These are phyloP conservation scores for Zelleria hepariella DNA, from an alignment of 2,888 invertebrate species.

Conservation along the genomic window DNA sequence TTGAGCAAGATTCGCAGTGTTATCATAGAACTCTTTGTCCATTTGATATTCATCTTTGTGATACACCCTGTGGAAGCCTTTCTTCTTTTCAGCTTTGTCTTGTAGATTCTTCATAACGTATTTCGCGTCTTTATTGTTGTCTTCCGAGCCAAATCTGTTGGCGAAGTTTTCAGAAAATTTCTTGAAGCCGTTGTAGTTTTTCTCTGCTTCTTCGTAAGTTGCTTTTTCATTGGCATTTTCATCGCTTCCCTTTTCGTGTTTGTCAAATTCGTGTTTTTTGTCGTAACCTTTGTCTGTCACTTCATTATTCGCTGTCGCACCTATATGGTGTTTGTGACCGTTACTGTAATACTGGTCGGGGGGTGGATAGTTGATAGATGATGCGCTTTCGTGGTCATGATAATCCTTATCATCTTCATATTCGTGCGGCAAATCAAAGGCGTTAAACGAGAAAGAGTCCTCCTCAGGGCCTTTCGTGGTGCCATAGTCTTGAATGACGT, in stretches of 20 bases:
- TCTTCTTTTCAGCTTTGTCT: constrained; percentile 44
- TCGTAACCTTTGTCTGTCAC: constrained; percentile 13
- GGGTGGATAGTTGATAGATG: not conserved
- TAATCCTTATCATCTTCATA: constrained; percentile 15
- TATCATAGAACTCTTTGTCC: constrained; percentile 54
- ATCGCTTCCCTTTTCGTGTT: constrained; percentile 24
- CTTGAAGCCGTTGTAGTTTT: constrained; percentile 36
- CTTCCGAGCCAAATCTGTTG: constrained; percentile 46
- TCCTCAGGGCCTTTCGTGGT: constrained; percentile 31
- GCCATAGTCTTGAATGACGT: constrained; percentile 44
- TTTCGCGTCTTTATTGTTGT: constrained; percentile 33
- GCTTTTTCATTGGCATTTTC: constrained; percentile 24
- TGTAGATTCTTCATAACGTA: constrained; percentile 30
- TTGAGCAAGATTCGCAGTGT: constrained; percentile 34
- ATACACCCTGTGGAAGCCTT: constrained; percentile 52
- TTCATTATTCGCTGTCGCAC: not conserved
- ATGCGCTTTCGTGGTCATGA: not conserved
- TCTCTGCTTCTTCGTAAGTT: constrained; percentile 22
- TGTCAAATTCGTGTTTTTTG: constrained; percentile 25
- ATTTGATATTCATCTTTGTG: constrained; percentile 59
- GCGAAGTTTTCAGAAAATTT: constrained; percentile 45
- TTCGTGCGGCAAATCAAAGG: constrained; percentile 38
- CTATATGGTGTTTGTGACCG: constrained; percentile 20
- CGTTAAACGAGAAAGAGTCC: constrained; percentile 41
- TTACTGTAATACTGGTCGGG: not conserved